phyloP scores from a whole-genome alignment of 2,113 vertebrate genomes.

The Tetrao urogallus region DNA sequence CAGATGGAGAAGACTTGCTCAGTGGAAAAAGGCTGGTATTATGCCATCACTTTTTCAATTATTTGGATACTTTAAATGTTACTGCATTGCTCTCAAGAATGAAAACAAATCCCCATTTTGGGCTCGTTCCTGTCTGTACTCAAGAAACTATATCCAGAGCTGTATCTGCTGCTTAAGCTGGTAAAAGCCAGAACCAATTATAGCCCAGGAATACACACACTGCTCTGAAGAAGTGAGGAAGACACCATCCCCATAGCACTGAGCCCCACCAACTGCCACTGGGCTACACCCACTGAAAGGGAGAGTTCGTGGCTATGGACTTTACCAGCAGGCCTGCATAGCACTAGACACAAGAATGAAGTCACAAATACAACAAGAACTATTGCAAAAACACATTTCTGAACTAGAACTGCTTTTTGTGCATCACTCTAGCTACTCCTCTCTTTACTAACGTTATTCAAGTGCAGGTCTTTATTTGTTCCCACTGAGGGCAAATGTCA shows the following conservation, averaged over 20 bases:
- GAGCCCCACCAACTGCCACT: accelerated
- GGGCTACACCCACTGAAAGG: too few species aligned
- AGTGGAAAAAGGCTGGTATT: background rate
- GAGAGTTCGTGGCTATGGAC: background rate
- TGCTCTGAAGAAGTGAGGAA: background rate
- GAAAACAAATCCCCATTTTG: background rate
- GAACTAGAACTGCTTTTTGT: background rate
- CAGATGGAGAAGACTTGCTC: background rate
- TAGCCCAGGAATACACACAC: background rate
- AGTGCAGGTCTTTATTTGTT: background rate
- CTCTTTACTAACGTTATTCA: background rate
- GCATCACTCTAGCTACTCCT: background rate
- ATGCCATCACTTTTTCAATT: background rate
- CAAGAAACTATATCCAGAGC: background rate
- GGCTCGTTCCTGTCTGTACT: background rate
- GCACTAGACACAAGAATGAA: background rate
- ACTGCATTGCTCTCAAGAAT: background rate
- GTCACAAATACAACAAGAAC: background rate
- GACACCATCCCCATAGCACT: accelerated
- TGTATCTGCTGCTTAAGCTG: background rate
- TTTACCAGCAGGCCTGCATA: background rate
- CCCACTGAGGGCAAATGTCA: background rate
- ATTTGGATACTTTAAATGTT: background rate
- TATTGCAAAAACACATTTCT: background rate
- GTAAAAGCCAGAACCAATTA: background rate